Percentiles rank a stretch among this genome's conserved stretches.
Conservation (phyloP, 2,113 vertebrate species). For the Chloroceryle aenea region DNA sequence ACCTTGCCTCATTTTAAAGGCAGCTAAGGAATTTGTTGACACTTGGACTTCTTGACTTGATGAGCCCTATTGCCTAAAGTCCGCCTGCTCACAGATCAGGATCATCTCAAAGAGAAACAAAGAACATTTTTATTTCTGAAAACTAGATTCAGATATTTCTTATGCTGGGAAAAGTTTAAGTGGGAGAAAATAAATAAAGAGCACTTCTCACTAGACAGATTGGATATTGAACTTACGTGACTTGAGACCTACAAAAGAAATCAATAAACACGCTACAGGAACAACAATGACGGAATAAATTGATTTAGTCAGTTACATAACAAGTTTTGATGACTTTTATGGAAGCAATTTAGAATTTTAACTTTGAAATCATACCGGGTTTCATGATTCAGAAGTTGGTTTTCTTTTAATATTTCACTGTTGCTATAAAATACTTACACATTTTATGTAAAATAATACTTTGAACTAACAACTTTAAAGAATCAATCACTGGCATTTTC, state of each 20-base stretch:
- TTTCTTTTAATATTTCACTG: constrained; percentile 69
- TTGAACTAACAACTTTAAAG: constrained; percentile 81
- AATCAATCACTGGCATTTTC: constrained; percentile 73
- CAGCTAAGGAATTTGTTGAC: not conserved
- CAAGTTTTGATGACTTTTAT: constrained; percentile 50
- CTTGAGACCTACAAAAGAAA: constrained; percentile 69
- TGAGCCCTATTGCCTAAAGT: not conserved
- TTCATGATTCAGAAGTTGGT: constrained; percentile 54
- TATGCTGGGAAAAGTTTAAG: constrained; percentile 58
- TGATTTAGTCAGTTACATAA: constrained; percentile 70
- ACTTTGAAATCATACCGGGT: constrained; percentile 73
- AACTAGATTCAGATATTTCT: constrained; percentile 48
- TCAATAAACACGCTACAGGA: constrained; percentile 76
- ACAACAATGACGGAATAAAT: constrained; percentile 68
- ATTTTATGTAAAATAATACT: constrained; percentile 79
- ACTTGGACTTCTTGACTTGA: not conserved
- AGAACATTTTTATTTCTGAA: constrained; percentile 44
- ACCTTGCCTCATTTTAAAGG: not conserved
- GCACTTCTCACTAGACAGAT: constrained; percentile 55
- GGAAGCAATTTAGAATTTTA: constrained; percentile 66
- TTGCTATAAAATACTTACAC: constrained; percentile 70
- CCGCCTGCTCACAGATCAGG: constrained; percentile 10
- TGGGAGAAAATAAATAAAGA: constrained; percentile 63
- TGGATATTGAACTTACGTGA: constrained; percentile 68
- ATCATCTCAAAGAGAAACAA: constrained; percentile 66